These are phyloP conservation scores for Pseudomyrmex concolor DNA, from an alignment of 1,140 invertebrate species.

Conservation along the genomic window DNA sequence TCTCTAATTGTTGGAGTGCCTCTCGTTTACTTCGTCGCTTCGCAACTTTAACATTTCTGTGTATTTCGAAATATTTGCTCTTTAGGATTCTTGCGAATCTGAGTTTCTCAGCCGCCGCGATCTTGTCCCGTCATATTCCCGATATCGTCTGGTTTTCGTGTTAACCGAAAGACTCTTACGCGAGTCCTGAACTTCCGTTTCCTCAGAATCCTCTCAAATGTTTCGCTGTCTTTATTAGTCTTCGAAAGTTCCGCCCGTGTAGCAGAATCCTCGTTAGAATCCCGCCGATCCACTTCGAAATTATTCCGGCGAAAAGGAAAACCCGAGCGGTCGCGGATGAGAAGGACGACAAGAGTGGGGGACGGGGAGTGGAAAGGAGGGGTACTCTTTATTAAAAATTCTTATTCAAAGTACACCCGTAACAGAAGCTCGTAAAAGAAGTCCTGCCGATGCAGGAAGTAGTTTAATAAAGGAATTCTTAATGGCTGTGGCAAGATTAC, in stretches of 20 bases:
- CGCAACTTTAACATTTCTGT: not conserved
- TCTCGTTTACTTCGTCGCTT: not conserved
- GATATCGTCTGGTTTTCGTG: not conserved
- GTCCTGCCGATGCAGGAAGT: slow-evolving; percentile 38
- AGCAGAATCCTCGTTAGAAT: slow-evolving; percentile 46
- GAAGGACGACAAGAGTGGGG: not conserved
- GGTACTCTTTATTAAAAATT: slow-evolving; percentile 62
- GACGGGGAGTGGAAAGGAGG: not conserved
- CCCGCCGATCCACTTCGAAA: slow-evolving; percentile 25
- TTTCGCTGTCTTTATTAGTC: slow-evolving; percentile 55
- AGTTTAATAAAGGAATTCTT: slow-evolving; percentile 62
- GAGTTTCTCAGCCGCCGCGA: not conserved
- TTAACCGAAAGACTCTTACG: not conserved
- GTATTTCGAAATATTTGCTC: not conserved
- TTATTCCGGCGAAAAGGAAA: slow-evolving; percentile 26
- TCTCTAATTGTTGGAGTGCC: no score
- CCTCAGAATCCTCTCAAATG: slow-evolving; percentile 18
- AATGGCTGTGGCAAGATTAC: slow-evolving; percentile 37
- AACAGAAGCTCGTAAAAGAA: slow-evolving; percentile 50
- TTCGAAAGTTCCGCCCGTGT: slow-evolving; percentile 22
- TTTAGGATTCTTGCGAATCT: not conserved
- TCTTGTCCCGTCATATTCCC: not conserved
- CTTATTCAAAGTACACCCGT: slow-evolving; percentile 56
- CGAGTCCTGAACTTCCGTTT: slow-evolving; percentile 36
- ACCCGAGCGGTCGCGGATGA: not conserved